Evolutionary conservation across 1,140 invertebrate genomes (phyloP).

Genomic region (Bacillus rossius): DNA sequence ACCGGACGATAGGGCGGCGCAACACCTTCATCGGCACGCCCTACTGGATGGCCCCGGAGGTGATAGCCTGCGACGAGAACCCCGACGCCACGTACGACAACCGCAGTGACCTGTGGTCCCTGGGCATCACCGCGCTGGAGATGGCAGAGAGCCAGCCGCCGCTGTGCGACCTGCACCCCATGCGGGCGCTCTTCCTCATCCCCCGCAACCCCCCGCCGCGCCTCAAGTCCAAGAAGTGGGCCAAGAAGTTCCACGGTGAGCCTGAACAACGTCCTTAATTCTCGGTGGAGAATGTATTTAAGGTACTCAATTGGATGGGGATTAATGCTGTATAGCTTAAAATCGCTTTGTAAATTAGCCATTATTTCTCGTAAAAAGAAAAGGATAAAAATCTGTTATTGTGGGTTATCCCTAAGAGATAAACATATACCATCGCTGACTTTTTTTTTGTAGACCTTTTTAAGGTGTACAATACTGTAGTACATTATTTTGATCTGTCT

Average conservation of each 20-base stretch:
- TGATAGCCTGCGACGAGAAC: slow-evolving; percentile 99
- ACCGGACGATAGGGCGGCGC: slow-evolving; percentile 95
- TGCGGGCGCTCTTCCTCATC: slow-evolving; percentile 98
- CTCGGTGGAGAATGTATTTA: background rate
- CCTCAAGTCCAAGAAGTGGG: slow-evolving; percentile 98
- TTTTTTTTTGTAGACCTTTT: too few relatives aligned
- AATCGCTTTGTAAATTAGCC: background rate
- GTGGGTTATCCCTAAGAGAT: too few relatives aligned
- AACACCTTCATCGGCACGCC: slow-evolving; percentile 99
- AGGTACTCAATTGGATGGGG: background rate
- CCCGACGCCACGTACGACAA: slow-evolving; percentile 99
- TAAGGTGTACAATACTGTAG: too few relatives aligned
- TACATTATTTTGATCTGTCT: too few relatives aligned
- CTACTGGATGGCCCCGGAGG: slow-evolving; percentile 96
- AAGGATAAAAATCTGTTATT: too few relatives aligned
- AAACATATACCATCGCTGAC: too few relatives aligned
- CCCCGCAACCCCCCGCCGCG: slow-evolving; percentile 95
- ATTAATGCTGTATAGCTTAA: background rate
- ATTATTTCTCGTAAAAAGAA: too few relatives aligned
- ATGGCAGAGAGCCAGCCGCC: slow-evolving; percentile 99
- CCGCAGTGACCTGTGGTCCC: slow-evolving; percentile 96
- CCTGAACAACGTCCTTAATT: background rate
- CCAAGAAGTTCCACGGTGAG: slow-evolving; percentile 84
- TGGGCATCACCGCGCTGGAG: slow-evolving; percentile 98
- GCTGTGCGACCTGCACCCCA: slow-evolving; percentile 97